Evolutionary conservation across 2,113 vertebrate species (phyloP), one percentile per base, ranked within the genome.

Genomic region (Podilymbus podiceps): DNA sequence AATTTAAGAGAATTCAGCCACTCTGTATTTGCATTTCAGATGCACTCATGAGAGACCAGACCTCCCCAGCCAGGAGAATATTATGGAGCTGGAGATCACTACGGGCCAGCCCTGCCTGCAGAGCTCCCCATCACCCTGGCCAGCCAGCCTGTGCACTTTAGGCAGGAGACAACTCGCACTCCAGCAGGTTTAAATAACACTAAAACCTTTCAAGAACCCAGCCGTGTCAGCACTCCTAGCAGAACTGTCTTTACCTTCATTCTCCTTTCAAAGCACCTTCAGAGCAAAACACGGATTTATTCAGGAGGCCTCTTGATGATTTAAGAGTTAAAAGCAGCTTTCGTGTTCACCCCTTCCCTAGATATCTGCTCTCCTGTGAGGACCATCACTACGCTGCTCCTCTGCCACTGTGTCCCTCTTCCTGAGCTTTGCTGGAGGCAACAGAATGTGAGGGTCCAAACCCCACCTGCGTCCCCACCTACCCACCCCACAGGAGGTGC

Each of bases 1-100:
- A 56, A 95, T 89, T 95, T 80, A 94, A 94, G 33, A 88, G 56
- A 86, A 90, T 60, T 94, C 77, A 95, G 76, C 47, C 82, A 71
- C 33, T 87, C 42, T 59, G 15, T 86, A 93, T 87, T 87, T 92
- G 88, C 81, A 94, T 68, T 84, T 90, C 67, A 93, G 87, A 94
- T 67, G 25, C 50, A 66, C 74, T 89, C 25, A 31, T 3, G 25
- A 76, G 66, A 87, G 74, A 53, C 17, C n/a, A 85, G 74, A 64
- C 78, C 56, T 85, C 20, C 12, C 8, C 66, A 87, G 67, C 11
- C 46, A 52, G 27, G 11, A 95, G 42, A 55, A 21, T 35, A 59
- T 50, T 89, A 66, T 0, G 8, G 78, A 73, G 46, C 19, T 78
- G 71, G 71, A 87, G 94, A 76, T 47, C 58, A 58, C 75, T 78